Base-by-base conservation (phyloP, 2,113 vertebrate genomes). In the Dicrurus megarhynchus region DNA sequence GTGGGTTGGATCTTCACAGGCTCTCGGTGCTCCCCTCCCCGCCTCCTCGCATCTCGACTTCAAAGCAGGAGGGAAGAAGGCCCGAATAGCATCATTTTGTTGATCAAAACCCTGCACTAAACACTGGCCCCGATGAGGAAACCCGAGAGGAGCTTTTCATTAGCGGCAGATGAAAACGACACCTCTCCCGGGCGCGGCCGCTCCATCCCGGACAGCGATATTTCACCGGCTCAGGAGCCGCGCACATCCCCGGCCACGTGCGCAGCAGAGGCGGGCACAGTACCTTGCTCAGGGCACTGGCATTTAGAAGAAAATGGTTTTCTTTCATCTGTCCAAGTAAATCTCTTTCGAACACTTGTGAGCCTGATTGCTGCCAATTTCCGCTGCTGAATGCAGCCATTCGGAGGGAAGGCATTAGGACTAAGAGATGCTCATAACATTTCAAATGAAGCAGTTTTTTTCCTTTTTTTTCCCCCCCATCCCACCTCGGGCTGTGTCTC, bases 291-390 rank as follows among this genome's bases (percentile, higher is more conserved):
- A 42, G 91, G 96, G 97, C 78, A 52, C 89, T 7, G 4, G 83
- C 88, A 20, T 97, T 96, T 84, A 93, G 95, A 63, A 96, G 84
- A 71, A 97, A 97, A 97, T 65, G 91, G 93, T 90, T 97, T 94
- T 84, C 97, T 97, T 97, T 98, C 97, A 97, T 97, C 93, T 90
- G 92, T 33, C 97, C 87, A 77, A 95, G 95, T 91, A 96, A 97
- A 97, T 96, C 96, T 97, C 96, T 97, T 92, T 96, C 90, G 93
- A 80, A 69, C 96, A 77, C 97, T 98, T 89, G 92, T 68, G 94
- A 96, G 91, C 90, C 94, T 93, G 96, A 98, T 96, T 97, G 97
- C 97, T 96, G 97, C 97, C 98, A 95, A 97, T 97, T 98, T 94
- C 90, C 74, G 23, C 84, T 32, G 95, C 89, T 90, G 93, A 96